Evolutionary conservation across 2,888 invertebrate species (phyloP), one percentile per base, ranked within the genome.

Genomic region (Pheosia tremula): DNA sequence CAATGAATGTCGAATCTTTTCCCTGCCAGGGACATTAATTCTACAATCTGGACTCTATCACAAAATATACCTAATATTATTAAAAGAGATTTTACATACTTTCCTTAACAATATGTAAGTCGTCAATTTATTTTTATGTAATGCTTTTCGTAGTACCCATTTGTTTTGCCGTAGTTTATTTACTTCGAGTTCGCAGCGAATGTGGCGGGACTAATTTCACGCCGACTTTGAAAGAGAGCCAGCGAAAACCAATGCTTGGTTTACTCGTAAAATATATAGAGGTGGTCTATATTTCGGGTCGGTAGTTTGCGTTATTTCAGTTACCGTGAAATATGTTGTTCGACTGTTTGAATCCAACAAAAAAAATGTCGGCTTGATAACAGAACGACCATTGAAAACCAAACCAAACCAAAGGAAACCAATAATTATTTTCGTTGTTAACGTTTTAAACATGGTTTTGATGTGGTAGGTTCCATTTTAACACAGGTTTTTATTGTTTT

Each of bases 171-270:
- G 62, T 68, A 70, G 74, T 81, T 78, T 77, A 78, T 81, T 77
- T 75, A 74, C 71, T 73, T 67, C 68, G 68, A 64, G 72, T 72
- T 76, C 70, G 67, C 66, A 78, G 73, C 71, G 74, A 75, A 78
- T 78, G 76, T 72, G 79, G 75, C 72, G 70, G 74, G 72, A 77
- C 79, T 85, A 83, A 86, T 85, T 85, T 85, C 77, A 83, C 79
- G 79, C 79, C 63, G 79, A 75, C 80, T 83, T 82, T 84, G 69
- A 84, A 80, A 80, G 77, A 77, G 80, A 80, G 73, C 72, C 69
- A 68, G 72, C 66, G 72, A 74, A 80, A 84, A 83, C 81, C 79
- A 80, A 84, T 82, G 78, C 75, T 68, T 66, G 69, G 74, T 76
- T 74, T 70, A 69, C 75, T 75, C 63, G 65, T 61, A 67, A 72